Evolutionary conservation across 2,797 vertebrate species (phyloP).

Genomic region (Cygnus olor): DNA sequence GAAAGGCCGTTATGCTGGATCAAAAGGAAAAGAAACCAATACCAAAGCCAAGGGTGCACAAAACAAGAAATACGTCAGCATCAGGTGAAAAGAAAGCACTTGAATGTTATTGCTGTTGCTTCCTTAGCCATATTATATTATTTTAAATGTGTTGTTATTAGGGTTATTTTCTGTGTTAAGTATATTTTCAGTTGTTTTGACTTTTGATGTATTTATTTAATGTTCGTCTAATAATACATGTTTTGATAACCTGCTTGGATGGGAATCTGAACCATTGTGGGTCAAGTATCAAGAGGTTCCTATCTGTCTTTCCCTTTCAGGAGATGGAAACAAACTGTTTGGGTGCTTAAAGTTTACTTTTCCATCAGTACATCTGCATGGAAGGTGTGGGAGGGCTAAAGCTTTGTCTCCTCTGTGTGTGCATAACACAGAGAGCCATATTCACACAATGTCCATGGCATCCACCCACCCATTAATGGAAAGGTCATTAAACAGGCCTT

Average conservation of each 20-base stretch:
- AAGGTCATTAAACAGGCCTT: neutral
- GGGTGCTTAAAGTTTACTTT: neutral
- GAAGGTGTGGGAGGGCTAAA: neutral
- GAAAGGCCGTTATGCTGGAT: neutral
- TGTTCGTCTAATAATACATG: neutral
- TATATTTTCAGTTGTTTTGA: neutral
- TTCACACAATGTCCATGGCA: neutral
- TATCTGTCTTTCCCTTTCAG: neutral
- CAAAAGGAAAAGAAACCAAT: constrained; percentile 59
- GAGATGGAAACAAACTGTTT: neutral
- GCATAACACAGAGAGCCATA: neutral
- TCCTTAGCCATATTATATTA: neutral
- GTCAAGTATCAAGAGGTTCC: neutral
- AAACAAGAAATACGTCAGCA: constrained; percentile 23
- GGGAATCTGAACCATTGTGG: neutral
- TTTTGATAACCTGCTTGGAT: neutral
- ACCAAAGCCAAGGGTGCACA: constrained; percentile 67
- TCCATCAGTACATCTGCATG: neutral
- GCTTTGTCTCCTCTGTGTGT: neutral
- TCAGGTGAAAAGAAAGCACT: constrained; percentile 58
- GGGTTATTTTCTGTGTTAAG: neutral
- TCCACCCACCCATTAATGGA: neutral
- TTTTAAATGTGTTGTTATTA: neutral
- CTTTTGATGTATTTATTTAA: neutral
- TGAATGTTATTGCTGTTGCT: neutral